Evolutionary conservation across 2,113 vertebrate genomes (phyloP), one percentile per base, ranked within the genome.

Genomic region (Mellivora capensis): DNA sequence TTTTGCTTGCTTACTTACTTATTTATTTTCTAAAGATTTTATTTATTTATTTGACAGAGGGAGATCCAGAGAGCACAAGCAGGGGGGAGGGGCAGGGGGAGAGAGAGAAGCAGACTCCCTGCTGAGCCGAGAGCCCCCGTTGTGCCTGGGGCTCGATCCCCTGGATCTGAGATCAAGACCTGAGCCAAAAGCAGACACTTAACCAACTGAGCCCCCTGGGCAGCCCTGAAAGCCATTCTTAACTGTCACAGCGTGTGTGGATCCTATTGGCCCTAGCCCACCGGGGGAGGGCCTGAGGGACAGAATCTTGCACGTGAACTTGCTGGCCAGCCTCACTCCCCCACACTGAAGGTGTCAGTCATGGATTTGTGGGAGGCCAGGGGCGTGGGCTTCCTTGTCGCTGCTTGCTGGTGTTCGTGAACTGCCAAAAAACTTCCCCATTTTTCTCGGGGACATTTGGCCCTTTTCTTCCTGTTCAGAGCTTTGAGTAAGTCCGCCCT

Each of bases 241-340:
- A 20, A 52, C 25, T 6, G 27, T 76, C 59, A 42, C 49, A 3
- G 37, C 59, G 49, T 61, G 59, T 9, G 0, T 20, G 23, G 62
- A 6, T 8, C 71, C 61, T 23, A 1, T 9, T 23, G 8, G 4
- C 71, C 59, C 39, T 23, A 3, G 13, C 61, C 17, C 0, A 0
- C 67, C 1, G 0, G 44, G 57, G 29, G 44, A 11, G 9, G 23
- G 21, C 17, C 47, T 0, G 37, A 39, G 47, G 37, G 39, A 17
- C 86, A 67, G 57, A 18, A 17, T 18, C 29, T 10, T 0, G 2
- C 31, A 10, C 18, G 6, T 6, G 54, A n/a, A 49, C 4, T 25
- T 52, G 69, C 79, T 6, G 20, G 11, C 71, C 42, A 1, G 77
- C 25, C 37, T 59, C 29, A 0, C 37, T 5, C 13, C 49, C 27